Evolutionary conservation across 2,113 vertebrate genomes (phyloP).

Genomic region (Poeciliopsis occidentalis): DNA sequence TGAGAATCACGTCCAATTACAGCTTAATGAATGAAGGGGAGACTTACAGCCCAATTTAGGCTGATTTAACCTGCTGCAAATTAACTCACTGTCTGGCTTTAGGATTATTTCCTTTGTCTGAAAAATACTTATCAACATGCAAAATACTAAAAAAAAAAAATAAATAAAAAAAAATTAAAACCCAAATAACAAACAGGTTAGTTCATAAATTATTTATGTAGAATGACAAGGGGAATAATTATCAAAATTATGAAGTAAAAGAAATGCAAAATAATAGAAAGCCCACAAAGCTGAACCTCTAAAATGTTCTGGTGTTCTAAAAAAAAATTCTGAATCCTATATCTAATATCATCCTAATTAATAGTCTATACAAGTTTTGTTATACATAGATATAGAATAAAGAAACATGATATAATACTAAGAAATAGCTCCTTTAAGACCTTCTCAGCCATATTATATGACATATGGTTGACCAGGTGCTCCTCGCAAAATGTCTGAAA

Average conservation of each 20-base stretch:
- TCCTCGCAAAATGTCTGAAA: too few relatives aligned
- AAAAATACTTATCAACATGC: neutral
- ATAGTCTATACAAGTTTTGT: neutral
- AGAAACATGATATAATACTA: neutral
- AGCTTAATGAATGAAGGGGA: constrained; percentile 69
- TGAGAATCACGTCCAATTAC: constrained; percentile 69
- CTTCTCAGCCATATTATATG: neutral
- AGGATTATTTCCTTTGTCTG: neutral
- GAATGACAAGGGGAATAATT: neutral
- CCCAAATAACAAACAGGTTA: neutral
- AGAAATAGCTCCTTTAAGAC: neutral
- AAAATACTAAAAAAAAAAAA: too few relatives aligned
- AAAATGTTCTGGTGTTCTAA: neutral
- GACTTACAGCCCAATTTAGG: constrained; percentile 42
- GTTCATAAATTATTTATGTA: neutral
- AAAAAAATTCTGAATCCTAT: neutral
- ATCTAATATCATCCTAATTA: neutral
- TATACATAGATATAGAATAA: neutral
- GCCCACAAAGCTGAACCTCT: neutral
- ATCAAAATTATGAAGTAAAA: neutral
- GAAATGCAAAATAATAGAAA: neutral
- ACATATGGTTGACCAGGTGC: neutral
- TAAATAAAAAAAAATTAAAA: too few relatives aligned
- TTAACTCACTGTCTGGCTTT: neutral
- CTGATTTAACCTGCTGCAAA: constrained; percentile 15